phyloP scores from a whole-genome alignment of 2,888 invertebrate species.

The Nineta flava region DNA sequence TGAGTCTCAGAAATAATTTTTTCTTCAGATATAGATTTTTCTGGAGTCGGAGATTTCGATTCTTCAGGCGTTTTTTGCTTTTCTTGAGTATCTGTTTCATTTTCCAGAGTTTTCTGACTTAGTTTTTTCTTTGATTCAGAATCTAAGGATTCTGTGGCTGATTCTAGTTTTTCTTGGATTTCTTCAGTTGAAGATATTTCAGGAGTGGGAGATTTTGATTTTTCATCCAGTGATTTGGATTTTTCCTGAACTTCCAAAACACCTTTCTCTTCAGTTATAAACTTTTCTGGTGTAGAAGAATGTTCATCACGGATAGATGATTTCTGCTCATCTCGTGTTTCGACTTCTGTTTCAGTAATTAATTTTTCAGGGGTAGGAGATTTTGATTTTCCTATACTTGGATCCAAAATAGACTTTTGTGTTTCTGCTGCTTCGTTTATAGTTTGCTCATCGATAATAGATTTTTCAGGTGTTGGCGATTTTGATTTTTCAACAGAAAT shows the following conservation, averaged over 20 bases:
- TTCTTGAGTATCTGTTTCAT: background rate
- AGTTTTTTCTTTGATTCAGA: background rate
- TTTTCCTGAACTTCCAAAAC: too few relatives aligned
- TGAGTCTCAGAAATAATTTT: background rate
- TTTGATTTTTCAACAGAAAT: conserved; percentile 10
- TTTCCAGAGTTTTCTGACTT: conserved; percentile 7
- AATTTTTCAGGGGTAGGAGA: background rate
- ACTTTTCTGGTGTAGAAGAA: conserved; percentile 5
- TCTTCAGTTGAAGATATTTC: conserved; percentile 7
- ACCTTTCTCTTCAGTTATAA: too few relatives aligned
- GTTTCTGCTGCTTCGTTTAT: conserved; percentile 3
- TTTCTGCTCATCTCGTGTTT: background rate
- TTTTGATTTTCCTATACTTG: conserved; percentile 1
- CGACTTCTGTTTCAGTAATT: background rate
- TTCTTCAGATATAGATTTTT: background rate
- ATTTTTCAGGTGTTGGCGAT: conserved; percentile 10
- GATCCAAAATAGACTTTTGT: background rate
- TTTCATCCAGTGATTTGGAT: conserved; percentile 9
- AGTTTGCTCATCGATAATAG: conserved; percentile 10
- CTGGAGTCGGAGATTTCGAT: background rate
- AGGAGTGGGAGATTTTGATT: conserved; percentile 11
- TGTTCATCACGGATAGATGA: conserved; percentile 3
- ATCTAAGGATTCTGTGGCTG: conserved; percentile 2
- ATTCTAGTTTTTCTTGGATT: background rate
- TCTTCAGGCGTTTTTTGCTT: conserved; percentile 16